Percentiles rank a stretch among this genome's conserved stretches.
phyloP scores from a whole-genome alignment of 2,113 vertebrate species.

The Sialia sialis region DNA sequence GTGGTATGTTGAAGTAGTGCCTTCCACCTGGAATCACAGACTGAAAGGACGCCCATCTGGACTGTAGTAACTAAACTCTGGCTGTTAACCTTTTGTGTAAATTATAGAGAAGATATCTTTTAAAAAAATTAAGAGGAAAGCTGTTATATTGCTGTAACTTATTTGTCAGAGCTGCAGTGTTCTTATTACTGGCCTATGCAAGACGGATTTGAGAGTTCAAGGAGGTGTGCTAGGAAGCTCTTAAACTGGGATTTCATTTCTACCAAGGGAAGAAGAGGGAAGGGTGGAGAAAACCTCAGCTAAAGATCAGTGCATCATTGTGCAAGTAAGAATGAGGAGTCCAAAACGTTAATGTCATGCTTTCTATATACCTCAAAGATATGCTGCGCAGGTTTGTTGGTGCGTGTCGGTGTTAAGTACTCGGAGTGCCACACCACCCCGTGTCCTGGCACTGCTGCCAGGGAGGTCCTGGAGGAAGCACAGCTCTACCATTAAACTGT shows the following conservation, averaged over 20 bases:
- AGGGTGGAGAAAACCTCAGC: neutral
- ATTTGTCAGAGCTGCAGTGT: constrained; percentile 71
- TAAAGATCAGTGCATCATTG: neutral
- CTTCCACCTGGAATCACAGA: constrained; percentile 64
- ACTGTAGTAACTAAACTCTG: constrained; percentile 38
- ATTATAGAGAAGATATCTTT: constrained; percentile 67
- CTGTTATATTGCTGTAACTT: constrained; percentile 67
- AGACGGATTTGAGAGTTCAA: constrained; percentile 43
- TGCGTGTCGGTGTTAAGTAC: neutral
- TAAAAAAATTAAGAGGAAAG: constrained; percentile 48
- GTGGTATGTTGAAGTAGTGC: constrained; percentile 66
- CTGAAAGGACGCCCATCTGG: constrained; percentile 48
- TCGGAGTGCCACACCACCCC: neutral
- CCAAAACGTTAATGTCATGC: constrained; percentile 19
- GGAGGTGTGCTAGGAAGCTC: constrained; percentile 22
- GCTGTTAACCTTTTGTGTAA: constrained; percentile 63
- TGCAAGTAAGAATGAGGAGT: constrained; percentile 10
- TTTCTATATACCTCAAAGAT: constrained; percentile 75
- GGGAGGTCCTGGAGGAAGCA: neutral
- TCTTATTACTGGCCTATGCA: constrained; percentile 68
- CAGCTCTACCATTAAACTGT: neutral
- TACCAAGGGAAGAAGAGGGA: neutral
- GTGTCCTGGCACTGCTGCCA: neutral
- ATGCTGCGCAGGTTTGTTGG: constrained; percentile 18
- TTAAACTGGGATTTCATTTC: constrained; percentile 36